Evolutionary conservation across 2,888 invertebrate species (phyloP).

Genomic region (Cheilosia pagana): DNA sequence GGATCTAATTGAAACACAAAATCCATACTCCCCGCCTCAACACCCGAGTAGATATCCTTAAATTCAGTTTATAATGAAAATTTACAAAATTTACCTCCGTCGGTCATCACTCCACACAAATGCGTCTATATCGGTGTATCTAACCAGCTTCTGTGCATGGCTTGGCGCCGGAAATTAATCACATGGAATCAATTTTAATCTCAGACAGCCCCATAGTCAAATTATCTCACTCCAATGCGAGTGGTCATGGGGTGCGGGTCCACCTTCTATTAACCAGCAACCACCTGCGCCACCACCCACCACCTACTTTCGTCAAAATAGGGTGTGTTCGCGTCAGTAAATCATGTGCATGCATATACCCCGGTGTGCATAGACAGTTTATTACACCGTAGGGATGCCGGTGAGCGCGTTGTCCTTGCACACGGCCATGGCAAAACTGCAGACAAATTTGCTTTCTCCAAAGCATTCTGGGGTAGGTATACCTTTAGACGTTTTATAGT

Average conservation of each 20-base stretch:
- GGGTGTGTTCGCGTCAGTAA: slow-evolving; percentile 59
- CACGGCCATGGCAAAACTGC: slow-evolving; percentile 31
- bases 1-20: slow-evolving; percentile 24
- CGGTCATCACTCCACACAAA: slow-evolving; percentile 10
- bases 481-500: neutral
- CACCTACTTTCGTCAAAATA: slow-evolving; percentile 12
- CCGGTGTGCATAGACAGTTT: slow-evolving; percentile 60
- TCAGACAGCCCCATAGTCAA: slow-evolving; percentile 74
- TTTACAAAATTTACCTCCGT: slow-evolving; percentile 21
- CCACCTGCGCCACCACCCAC: neutral
- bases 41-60: neutral
- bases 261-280: slow-evolving; percentile 4
- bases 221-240: slow-evolving; percentile 39
- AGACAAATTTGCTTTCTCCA: slow-evolving; percentile 62
- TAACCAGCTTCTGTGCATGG: slow-evolving; percentile 33
- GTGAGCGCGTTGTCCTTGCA: slow-evolving; percentile 29
- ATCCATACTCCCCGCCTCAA: neutral
- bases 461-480: slow-evolving; percentile 9
- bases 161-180: slow-evolving; percentile 78
- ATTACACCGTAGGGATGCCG: slow-evolving; percentile 54
- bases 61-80: slow-evolving; percentile 31
- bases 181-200: slow-evolving; percentile 78
- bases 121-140: neutral
- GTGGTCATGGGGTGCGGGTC: neutral
- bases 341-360: slow-evolving; percentile 62